Conservation (phyloP, 2,113 vertebrate genomes). For the Microtus montanus region DNA sequence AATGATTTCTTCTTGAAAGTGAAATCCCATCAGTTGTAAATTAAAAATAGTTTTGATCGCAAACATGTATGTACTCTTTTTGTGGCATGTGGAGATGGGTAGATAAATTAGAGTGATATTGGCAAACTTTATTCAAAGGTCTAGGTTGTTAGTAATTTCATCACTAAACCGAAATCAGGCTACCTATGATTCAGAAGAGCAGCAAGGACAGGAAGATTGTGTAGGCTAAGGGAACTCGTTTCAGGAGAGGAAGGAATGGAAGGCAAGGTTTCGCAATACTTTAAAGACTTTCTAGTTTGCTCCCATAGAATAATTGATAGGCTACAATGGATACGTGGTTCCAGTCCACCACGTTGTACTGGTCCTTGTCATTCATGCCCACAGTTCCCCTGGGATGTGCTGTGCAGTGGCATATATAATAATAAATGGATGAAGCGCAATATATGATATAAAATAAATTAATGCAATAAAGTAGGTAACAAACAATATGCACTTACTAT, state of each 20-base stretch:
- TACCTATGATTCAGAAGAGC: background rate
- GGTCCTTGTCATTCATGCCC: background rate
- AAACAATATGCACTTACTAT: background rate
- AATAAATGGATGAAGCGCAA: background rate
- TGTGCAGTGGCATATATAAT: background rate
- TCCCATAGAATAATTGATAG: background rate
- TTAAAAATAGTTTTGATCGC: constrained; percentile 2
- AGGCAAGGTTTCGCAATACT: background rate
- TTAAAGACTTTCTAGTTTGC: background rate
- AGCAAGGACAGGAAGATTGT: background rate
- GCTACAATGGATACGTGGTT: background rate
- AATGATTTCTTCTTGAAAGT: constrained; percentile 29
- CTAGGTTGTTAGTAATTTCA: background rate
- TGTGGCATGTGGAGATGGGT: constrained; percentile 18
- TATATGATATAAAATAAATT: background rate
- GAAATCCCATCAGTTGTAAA: constrained; percentile 17
- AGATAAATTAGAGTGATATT: background rate
- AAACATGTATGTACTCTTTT: background rate
- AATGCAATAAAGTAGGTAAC: background rate
- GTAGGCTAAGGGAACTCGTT: background rate
- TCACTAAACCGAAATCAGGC: background rate
- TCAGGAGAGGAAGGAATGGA: background rate
- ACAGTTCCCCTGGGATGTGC: background rate
- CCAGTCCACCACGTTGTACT: background rate
- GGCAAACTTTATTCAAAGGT: background rate